Evolutionary conservation across 2,113 vertebrate species (phyloP).

Genomic region (Struthidea cinerea): DNA sequence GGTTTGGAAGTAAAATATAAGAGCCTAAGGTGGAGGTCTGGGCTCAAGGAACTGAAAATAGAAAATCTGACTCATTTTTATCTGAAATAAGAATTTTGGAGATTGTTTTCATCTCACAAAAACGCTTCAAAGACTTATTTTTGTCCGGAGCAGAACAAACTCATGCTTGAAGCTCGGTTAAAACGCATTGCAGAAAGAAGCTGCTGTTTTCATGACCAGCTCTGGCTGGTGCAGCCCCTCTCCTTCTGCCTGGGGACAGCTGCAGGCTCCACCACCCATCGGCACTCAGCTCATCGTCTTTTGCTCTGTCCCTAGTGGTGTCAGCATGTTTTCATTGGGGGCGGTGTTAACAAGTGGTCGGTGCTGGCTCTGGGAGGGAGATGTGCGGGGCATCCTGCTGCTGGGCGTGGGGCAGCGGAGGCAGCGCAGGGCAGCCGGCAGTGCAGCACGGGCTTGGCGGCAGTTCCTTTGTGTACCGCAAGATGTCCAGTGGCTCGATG

Average conservation of each 20-base stretch:
- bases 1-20: not conserved
- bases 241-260: not conserved
- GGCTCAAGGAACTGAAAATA: not conserved
- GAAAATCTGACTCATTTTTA: not conserved
- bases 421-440: accelerated
- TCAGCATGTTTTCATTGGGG: not conserved
- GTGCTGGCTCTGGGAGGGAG: not conserved
- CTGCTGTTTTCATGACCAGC: not conserved
- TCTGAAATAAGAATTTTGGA: not conserved
- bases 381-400: not conserved
- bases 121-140: not conserved
- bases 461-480: not conserved
- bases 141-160: not conserved
- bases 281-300: not conserved
- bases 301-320: not conserved
- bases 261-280: not conserved
- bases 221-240: not conserved
- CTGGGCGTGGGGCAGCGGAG: not conserved
- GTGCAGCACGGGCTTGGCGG: not conserved
- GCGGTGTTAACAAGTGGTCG: not conserved
- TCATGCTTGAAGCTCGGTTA: not conserved
- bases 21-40: not conserved
- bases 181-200: not conserved
- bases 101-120: not conserved
- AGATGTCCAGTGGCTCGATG: not conserved